These are phyloP conservation scores for Drosophila mayri DNA, from an alignment of 1,140 invertebrate species.

Conservation along the genomic window DNA sequence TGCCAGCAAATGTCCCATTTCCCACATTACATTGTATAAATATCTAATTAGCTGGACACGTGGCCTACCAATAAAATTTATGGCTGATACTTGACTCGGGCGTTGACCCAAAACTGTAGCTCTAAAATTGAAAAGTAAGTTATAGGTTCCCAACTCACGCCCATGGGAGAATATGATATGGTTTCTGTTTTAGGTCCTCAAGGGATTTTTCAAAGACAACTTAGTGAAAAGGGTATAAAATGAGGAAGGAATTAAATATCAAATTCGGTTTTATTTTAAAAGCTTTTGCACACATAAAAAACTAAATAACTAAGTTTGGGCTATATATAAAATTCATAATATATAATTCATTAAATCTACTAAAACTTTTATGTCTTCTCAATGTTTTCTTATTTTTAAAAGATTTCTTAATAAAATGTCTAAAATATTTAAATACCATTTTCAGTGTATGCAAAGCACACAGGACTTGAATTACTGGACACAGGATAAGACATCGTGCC, in stretches of 20 bases:
- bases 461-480: conserved; percentile 25
- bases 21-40: conserved; percentile 24
- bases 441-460: conserved; percentile 31
- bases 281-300: background rate
- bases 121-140: conserved; percentile 14
- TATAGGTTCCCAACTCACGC: conserved; percentile 20
- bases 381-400: background rate
- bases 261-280: conserved; percentile 21
- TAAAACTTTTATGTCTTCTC: background rate
- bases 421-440: background rate
- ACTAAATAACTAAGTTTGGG: no score
- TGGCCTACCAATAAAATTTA: conserved; percentile 19
- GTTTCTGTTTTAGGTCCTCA: conserved; percentile 25
- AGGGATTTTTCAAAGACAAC: conserved; percentile 14
- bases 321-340: no score
- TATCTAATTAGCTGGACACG: conserved; percentile 27
- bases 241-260: conserved; percentile 12
- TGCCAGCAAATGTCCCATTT: conserved; percentile 25
- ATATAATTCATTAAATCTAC: background rate
- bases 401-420: background rate
- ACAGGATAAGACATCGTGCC: conserved; percentile 10
- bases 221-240: conserved; percentile 60
- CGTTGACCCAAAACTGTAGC: conserved; percentile 35
- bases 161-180: conserved; percentile 49
- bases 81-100: conserved; percentile 14